Conservation (phyloP, 2,888 invertebrate species). For the Sarcophaga subvicina region DNA sequence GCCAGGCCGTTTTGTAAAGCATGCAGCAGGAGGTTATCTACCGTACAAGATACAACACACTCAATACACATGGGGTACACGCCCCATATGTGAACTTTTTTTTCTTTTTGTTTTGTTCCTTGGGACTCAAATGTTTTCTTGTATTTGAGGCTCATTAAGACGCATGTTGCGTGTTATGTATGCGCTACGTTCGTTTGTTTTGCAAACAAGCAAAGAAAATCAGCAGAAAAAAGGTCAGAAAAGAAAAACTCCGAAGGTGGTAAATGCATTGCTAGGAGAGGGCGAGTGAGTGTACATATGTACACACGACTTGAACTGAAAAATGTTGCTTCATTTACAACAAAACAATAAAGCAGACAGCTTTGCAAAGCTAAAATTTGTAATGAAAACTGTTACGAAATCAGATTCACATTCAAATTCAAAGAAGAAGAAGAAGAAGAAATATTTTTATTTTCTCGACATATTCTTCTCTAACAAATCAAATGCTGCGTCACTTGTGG, state of each 20-base stretch:
- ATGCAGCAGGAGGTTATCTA: no score
- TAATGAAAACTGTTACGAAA: not conserved
- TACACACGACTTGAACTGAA: no score
- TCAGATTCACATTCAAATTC: not conserved
- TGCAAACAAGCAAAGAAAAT: constrained; percentile 18
- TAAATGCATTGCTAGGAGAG: constrained; percentile 29
- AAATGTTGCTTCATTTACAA: not conserved
- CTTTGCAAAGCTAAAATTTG: not conserved
- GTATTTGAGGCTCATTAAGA: constrained; percentile 64
- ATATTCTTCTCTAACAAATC: constrained; percentile 47
- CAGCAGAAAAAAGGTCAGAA: not conserved
- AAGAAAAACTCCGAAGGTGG: constrained; percentile 59
- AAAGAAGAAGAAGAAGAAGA: not conserved
- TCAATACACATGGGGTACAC: constrained; percentile 39
- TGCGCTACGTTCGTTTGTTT: constrained; percentile 39
- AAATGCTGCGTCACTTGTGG: constrained; percentile 71
- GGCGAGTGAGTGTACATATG: not conserved
- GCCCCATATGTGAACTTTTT: constrained; percentile 48
- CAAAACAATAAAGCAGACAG: not conserved
- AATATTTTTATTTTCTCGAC: not conserved
- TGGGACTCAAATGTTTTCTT: not conserved
- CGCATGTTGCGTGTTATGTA: constrained; percentile 63
- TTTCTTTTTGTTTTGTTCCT: not conserved
- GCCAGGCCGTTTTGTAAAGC: no score
- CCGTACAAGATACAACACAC: not conserved